These are phyloP conservation scores for Emydocephalus ijimae DNA, from an alignment of 2,113 vertebrate species.

Conservation along the genomic window DNA sequence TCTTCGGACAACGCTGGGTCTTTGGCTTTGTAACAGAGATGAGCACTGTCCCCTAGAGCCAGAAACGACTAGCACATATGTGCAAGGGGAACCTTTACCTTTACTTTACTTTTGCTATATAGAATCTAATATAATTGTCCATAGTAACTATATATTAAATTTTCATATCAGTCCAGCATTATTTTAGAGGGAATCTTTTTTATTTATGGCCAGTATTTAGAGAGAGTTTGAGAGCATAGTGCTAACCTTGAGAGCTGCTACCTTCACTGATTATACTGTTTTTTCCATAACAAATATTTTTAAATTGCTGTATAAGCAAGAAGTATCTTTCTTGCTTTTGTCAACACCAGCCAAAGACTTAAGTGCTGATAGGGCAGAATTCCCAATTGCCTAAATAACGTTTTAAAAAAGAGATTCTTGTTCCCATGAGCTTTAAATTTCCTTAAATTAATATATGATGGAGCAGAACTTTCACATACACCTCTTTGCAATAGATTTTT, in stretches of 20 bases:
- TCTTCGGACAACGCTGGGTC: too few species aligned
- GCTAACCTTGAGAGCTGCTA: slow-evolving; percentile 7
- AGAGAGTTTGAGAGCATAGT: background rate
- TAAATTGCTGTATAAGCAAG: background rate
- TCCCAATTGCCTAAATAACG: slow-evolving; percentile 32
- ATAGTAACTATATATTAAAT: background rate
- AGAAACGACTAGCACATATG: too few species aligned
- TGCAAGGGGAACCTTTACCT: too few species aligned
- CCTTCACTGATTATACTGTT: slow-evolving; percentile 3
- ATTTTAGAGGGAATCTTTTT: background rate
- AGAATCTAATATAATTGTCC: background rate
- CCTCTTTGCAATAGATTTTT: slow-evolving; percentile 36
- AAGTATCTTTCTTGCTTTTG: background rate
- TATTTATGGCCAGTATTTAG: background rate
- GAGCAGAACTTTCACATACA: slow-evolving; percentile 7
- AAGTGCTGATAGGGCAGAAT: background rate
- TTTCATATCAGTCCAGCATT: background rate
- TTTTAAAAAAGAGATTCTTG: slow-evolving; percentile 23
- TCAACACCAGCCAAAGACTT: background rate
- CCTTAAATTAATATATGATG: slow-evolving; percentile 22
- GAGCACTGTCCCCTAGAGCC: too few species aligned
- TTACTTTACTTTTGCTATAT: too few species aligned
- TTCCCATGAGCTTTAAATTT: slow-evolving; percentile 26
- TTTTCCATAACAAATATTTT: slow-evolving; percentile 5
- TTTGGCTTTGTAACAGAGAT: too few species aligned